Evolutionary conservation across 2,113 vertebrate species (phyloP).

Genomic region (Bufo bufo): DNA sequence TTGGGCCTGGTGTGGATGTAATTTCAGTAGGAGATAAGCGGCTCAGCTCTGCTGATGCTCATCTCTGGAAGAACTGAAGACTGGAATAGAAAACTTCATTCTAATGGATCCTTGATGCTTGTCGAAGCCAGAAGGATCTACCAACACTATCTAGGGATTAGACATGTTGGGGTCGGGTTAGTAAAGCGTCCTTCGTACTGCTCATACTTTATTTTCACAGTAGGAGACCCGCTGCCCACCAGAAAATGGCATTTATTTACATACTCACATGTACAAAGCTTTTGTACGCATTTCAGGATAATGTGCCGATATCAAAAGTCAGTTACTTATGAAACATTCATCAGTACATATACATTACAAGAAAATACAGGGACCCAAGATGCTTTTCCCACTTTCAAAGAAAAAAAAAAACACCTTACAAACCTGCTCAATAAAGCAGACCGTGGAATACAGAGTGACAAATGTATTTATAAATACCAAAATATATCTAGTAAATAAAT

Average conservation of each 20-base stretch:
- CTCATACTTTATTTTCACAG: background rate
- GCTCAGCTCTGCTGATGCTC: background rate
- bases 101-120: background rate
- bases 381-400: background rate
- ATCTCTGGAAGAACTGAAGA: background rate
- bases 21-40: too few species aligned
- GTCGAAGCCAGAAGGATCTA: background rate
- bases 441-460: too few species aligned
- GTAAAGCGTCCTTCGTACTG: background rate
- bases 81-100: background rate
- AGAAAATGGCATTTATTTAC: background rate
- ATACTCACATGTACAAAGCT: background rate
- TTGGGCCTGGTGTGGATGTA: background rate
- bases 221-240: background rate
- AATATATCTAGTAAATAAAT: background rate
- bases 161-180: background rate
- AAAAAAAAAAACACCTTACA: background rate
- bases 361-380: background rate
- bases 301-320: background rate
- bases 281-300: background rate
- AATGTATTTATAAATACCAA: background rate
- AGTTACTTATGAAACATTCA: background rate
- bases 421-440: background rate
- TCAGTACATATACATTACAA: background rate
- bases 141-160: background rate